Base-by-base conservation (phyloP, 2,797 vertebrate species). In the Sebastes taczanowskii region DNA sequence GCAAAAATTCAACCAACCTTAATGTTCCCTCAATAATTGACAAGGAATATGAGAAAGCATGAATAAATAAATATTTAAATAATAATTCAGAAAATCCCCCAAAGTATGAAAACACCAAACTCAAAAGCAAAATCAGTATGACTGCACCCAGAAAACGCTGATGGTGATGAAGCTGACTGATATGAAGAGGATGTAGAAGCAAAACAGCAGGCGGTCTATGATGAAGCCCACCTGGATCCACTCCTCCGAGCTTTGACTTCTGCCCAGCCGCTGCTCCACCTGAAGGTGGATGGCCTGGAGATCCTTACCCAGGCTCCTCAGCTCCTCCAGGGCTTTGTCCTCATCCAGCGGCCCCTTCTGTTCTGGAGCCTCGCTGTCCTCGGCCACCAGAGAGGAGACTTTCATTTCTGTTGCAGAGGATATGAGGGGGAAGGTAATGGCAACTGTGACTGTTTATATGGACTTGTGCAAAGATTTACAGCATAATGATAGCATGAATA, bases 141-240 rank as follows among this genome's bases (percentile, higher is more conserved):
- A 94, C 2, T 67, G 4, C 11, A 79, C 10, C 95, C 95, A 95
- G 68, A 95, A 78, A 7, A 86, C 18, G 38, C 88, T 77, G 63
- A 95, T 95, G 77, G 90, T 90, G 25, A 93, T 77, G 81, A 95
- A 93, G 84, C 95, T 95, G 88, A 93, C 74, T 25, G 73, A 74
- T 58, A 95, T 85, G 77, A 95, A 96, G 77, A 95, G 1, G 34
- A 91, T 60, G 87, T 95, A 95, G 62, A 94, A 0, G 81, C 71
- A 9, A 4, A 95, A 95, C 9, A 95, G 90, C 79, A 94, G 78
- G 53, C 93, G 93, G 77, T 96, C 94, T 23, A 95, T 87, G 81
- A 95, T 53, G 13, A 88, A 74, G 49, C 90, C 94, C 32, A 95
- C 82, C 74, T 92, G 91, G 61, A 92, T 77, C 95, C 95, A 95